These are phyloP conservation scores for Brachionus asplanchnoidis DNA, from an alignment of 1,140 invertebrate genomes.

Conservation along the genomic window DNA sequence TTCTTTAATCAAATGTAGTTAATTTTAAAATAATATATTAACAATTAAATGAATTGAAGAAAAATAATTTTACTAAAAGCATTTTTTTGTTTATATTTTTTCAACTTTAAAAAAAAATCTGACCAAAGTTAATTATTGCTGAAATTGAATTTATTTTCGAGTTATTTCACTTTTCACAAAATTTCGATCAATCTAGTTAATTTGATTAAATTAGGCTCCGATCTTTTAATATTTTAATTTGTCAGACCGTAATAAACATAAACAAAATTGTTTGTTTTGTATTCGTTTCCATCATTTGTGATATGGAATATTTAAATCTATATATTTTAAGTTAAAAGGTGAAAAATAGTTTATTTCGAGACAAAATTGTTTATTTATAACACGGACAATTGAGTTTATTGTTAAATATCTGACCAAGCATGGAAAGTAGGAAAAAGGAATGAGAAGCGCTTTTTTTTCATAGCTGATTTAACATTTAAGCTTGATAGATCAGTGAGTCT, in stretches of 20 bases:
- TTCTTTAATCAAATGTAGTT: too few species aligned
- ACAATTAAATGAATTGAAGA: too few species aligned
- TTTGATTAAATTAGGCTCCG: background rate
- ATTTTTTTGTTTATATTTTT: too few species aligned
- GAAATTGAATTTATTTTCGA: background rate
- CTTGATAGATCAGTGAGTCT: background rate
- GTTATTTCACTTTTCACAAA: background rate
- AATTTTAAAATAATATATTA: too few species aligned
- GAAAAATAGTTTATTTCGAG: background rate
- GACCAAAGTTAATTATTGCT: background rate
- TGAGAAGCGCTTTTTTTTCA: background rate
- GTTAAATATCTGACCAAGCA: background rate
- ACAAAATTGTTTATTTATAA: conserved; percentile 9
- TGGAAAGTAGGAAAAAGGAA: background rate
- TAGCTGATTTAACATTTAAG: conserved; percentile 26
- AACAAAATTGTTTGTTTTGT: background rate
- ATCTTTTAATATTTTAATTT: background rate
- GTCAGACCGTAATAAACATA: background rate
- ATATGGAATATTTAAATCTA: background rate
- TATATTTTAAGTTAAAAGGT: background rate
- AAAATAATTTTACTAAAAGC: too few species aligned
- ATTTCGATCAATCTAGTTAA: background rate
- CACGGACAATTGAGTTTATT: conserved; percentile 10
- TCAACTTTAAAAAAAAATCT: background rate
- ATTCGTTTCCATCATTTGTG: background rate